Evolutionary conservation across 2,888 invertebrate genomes (phyloP), one percentile per base, ranked within the genome.

Genomic region (Diaphora mendica): DNA sequence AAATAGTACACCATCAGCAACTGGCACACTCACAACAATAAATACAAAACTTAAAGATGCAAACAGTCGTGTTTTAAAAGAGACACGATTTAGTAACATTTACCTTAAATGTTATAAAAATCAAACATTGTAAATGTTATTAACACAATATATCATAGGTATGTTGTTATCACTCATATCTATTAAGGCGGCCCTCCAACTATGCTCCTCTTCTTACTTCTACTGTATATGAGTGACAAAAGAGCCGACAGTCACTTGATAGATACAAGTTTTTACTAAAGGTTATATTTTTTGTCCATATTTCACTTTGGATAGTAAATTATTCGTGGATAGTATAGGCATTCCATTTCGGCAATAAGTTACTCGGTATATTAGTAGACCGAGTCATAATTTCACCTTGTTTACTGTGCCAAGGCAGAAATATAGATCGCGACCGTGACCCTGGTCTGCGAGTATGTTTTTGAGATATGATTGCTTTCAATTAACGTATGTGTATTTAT

Each of bases 81-180:
- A 51, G 23, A 51, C 23, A 82, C 72, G 73, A 48, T 73, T 77
- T 72, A 81, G 82, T 77, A 82, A 79, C 76, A 79, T 76, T 79
- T 73, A 82, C 77, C 23, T 48, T 20, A 48, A 7, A 23, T 17
- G 44, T 44, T 17, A 48, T 48, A 23, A 20, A 0, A 82, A 81
- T 81, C 77, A 82, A n/a, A n/a, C n/a, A n/a, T n/a, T n/a, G n/a
- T n/a, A n/a, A n/a, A n/a, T n/a, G n/a, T n/a, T n/a, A n/a, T n/a
- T n/a, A n/a, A n/a, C n/a, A n/a, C n/a, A n/a, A 11, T 39, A 11
- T 11, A 39, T 39, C 11, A 39, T 17, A 17, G 20, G 5, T 48
- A 48, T 17, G 17, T 17, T 48, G 20, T 20, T 48, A 11, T n/a
- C n/a, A 9, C 8, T n/a, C 2, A 9, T 2, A 8, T n/a, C n/a